Evolutionary conservation across 1,140 invertebrate species (phyloP).

Genomic region (Drosophila lacteicornis): DNA sequence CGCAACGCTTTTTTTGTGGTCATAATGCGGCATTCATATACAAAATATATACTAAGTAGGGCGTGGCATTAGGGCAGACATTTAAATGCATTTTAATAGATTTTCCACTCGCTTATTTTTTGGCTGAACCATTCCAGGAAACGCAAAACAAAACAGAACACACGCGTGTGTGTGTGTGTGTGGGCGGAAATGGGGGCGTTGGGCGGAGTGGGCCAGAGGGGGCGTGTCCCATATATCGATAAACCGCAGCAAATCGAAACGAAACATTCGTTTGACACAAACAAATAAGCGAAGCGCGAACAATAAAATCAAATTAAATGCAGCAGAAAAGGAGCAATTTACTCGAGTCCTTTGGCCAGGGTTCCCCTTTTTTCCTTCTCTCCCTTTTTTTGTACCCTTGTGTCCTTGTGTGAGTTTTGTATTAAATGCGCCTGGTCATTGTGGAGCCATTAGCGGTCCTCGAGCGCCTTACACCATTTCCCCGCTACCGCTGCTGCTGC

Average conservation of each 20-base stretch:
- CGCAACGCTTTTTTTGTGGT: slow-evolving; percentile 60
- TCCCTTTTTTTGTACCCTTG: neutral
- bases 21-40: slow-evolving; percentile 41
- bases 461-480: slow-evolving; percentile 14
- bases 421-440: slow-evolving; percentile 67
- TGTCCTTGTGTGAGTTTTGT: slow-evolving; percentile 7
- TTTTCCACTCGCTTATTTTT: slow-evolving; percentile 25
- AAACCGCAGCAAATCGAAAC: slow-evolving; percentile 57
- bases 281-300: slow-evolving; percentile 70
- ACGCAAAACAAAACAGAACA: slow-evolving; percentile 52
- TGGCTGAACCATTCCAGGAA: slow-evolving; percentile 7
- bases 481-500: neutral
- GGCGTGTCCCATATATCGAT: slow-evolving; percentile 63
- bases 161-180: slow-evolving; percentile 10
- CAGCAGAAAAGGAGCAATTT: slow-evolving; percentile 56
- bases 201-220: slow-evolving; percentile 9
- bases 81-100: slow-evolving; percentile 79
- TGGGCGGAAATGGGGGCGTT: slow-evolving; percentile 19
- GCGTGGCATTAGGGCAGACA: slow-evolving; percentile 52
- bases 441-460: slow-evolving; percentile 74
- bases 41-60: slow-evolving; percentile 20
- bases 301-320: slow-evolving; percentile 76
- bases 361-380: neutral
- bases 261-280: slow-evolving; percentile 62
- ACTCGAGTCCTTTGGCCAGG: slow-evolving; percentile 33